Evolutionary conservation across 2,113 vertebrate species (phyloP).

Genomic region (Engystomops pustulosus): DNA sequence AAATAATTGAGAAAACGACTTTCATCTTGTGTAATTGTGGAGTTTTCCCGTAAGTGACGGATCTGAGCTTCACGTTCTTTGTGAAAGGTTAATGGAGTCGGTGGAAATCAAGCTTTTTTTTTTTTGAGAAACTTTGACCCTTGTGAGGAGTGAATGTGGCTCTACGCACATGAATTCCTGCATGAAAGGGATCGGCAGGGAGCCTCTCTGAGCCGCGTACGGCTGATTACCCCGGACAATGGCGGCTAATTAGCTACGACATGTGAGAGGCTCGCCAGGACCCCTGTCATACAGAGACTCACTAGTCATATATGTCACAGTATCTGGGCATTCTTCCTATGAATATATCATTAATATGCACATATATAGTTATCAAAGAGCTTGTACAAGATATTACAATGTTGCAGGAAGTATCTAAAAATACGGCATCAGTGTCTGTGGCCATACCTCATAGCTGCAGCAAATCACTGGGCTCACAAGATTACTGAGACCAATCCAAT

Average conservation of each 20-base stretch:
- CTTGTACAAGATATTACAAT: too few species aligned
- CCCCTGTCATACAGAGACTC: neutral
- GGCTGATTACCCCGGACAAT: slow-evolving; percentile 34
- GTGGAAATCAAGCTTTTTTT: neutral
- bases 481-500: too few species aligned
- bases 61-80: neutral
- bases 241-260: slow-evolving; percentile 9
- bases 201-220: neutral
- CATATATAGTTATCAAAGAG: too few species aligned
- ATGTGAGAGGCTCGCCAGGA: neutral
- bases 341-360: too few species aligned
- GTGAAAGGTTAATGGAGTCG: neutral
- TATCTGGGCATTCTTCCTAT: too few species aligned
- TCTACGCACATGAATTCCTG: slow-evolving; percentile 27
- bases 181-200: slow-evolving; percentile 14
- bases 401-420: too few species aligned
- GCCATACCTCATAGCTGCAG: too few species aligned
- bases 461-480: too few species aligned
- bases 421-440: too few species aligned
- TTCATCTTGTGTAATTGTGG: neutral
- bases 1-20: too few species aligned
- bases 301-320: too few species aligned
- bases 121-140: slow-evolving; percentile 5
- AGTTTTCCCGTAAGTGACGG: neutral
- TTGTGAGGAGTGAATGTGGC: neutral